Conservation (phyloP, 2,888 invertebrate species). For the Theretra japonica region DNA sequence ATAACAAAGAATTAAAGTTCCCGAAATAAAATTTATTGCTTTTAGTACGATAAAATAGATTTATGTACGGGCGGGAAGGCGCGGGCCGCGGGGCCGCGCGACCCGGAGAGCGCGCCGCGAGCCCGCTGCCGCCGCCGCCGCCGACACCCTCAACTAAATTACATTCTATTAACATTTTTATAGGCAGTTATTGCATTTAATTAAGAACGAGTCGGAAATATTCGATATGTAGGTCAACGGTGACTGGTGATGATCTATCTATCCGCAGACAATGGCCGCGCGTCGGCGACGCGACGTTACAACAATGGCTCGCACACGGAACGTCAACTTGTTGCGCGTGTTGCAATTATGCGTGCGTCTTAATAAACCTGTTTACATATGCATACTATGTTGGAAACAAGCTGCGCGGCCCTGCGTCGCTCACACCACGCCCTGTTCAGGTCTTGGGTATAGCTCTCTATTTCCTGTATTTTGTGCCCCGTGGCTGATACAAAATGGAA, state of each 20-base stretch:
- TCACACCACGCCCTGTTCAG: neutral
- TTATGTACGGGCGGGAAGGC: slow-evolving; percentile 74
- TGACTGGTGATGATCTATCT: slow-evolving; percentile 20
- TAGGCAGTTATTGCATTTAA: slow-evolving; percentile 54
- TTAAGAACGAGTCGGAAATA: slow-evolving; percentile 38
- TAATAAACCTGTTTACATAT: slow-evolving; percentile 5
- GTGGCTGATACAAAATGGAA: no score
- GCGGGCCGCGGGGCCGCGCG: slow-evolving; percentile 43
- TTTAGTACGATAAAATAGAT: slow-evolving; percentile 83
- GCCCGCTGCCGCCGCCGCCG: slow-evolving; percentile 15
- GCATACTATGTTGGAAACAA: slow-evolving; percentile 1
- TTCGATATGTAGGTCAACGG: slow-evolving; percentile 24
- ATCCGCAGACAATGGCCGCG: slow-evolving; percentile 20
- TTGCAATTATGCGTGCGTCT: slow-evolving; percentile 18
- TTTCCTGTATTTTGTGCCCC: neutral
- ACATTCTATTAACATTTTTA: slow-evolving; percentile 51
- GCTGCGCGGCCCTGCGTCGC: neutral
- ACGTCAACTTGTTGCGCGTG: slow-evolving; percentile 20
- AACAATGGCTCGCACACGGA: slow-evolving; percentile 18
- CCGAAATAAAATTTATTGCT: slow-evolving; percentile 85
- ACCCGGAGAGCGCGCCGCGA: slow-evolving; percentile 45
- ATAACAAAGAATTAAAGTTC: slow-evolving; percentile 86
- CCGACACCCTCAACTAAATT: slow-evolving; percentile 67
- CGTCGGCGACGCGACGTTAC: slow-evolving; percentile 22
- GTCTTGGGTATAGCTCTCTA: neutral